These are phyloP conservation scores for Sericinus montela DNA, from an alignment of 2,888 invertebrate species.

Conservation along the genomic window DNA sequence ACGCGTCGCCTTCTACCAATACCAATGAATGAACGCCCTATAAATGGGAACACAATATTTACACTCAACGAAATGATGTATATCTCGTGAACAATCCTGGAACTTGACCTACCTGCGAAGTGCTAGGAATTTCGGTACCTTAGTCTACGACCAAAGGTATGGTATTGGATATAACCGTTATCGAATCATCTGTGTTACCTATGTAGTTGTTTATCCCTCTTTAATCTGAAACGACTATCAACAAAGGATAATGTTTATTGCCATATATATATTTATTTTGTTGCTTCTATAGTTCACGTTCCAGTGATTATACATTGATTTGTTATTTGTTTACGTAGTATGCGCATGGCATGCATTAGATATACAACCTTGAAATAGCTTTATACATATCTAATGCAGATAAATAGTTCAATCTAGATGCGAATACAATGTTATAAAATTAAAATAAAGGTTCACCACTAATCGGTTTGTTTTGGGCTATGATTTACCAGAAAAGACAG, in stretches of 20 bases:
- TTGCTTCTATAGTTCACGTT: conserved; percentile 3
- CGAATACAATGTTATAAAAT: too few species aligned
- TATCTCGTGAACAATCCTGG: conserved; percentile 1
- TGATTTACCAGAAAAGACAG: too few species aligned
- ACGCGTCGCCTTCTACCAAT: conserved; percentile 1
- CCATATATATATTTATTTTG: background rate
- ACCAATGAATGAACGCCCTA: conserved; percentile 4
- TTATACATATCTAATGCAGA: background rate
- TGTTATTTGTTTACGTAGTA: conserved; percentile 14
- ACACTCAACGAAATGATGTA: conserved; percentile 8
- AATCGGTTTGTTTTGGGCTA: too few species aligned
- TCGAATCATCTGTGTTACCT: too few species aligned
- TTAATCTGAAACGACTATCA: background rate
- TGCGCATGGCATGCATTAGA: conserved; percentile 14
- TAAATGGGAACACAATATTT: background rate
- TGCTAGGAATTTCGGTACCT: background rate
- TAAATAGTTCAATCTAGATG: too few species aligned
- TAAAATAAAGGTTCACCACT: too few species aligned
- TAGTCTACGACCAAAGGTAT: too few species aligned
- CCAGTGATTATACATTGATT: conserved; percentile 9
- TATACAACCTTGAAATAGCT: conserved; percentile 17
- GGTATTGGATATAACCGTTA: too few species aligned
- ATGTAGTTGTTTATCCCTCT: conserved; percentile 4
- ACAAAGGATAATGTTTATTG: background rate
- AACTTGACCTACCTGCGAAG: conserved; percentile 10